Conservation (phyloP, 1,140 invertebrate genomes). For the Drosophila biarmipes region DNA sequence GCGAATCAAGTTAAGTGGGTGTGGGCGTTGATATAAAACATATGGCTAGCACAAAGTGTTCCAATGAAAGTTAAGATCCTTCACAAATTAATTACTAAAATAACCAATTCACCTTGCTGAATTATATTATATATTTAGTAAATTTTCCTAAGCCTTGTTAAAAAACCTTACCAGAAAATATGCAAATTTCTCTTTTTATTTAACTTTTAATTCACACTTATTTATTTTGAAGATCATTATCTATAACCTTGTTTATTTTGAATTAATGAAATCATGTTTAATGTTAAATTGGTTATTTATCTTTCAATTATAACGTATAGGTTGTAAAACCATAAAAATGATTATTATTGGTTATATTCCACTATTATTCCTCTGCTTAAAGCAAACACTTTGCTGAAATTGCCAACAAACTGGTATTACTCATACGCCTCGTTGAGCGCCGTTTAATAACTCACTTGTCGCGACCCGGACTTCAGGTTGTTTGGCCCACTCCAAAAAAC, state of each 20-base stretch:
- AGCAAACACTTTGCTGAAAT: slow-evolving; percentile 2
- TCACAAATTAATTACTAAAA: background rate
- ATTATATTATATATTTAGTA: background rate
- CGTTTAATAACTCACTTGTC: slow-evolving; percentile 56
- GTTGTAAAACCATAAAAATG: background rate
- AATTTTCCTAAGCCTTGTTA: background rate
- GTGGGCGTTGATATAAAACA: background rate
- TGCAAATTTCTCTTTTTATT: background rate
- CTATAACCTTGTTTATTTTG: background rate
- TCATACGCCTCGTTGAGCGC: slow-evolving; percentile 41
- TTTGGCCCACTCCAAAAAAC: background rate
- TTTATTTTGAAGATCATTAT: background rate
- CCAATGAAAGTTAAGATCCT: background rate
- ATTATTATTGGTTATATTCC: background rate
- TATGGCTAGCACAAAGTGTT: background rate
- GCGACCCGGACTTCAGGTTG: slow-evolving; percentile 1
- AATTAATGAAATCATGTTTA: background rate
- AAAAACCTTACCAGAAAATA: background rate
- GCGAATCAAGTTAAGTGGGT: slow-evolving; percentile 22
- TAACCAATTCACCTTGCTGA: background rate
- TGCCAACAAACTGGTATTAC: slow-evolving; percentile 25
- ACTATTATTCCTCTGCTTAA: background rate
- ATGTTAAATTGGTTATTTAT: slow-evolving; percentile 1
- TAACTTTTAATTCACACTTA: background rate
- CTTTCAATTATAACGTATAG: background rate